Evolutionary conservation across 2,113 vertebrate species (phyloP), one percentile per base, ranked within the genome.

Genomic region (Motacilla alba): DNA sequence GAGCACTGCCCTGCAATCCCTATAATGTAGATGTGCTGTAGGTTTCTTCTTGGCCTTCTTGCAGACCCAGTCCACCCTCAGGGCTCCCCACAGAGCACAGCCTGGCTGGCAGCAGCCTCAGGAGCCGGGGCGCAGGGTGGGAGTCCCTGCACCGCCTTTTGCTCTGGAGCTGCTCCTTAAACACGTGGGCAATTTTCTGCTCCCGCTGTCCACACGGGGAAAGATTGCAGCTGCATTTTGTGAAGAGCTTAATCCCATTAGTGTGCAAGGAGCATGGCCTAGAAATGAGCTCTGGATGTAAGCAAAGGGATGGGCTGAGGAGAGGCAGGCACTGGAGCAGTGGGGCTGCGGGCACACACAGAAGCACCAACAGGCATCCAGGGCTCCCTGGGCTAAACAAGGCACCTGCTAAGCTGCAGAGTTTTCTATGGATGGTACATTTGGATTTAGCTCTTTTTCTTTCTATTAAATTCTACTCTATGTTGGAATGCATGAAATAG

Each of bases 11-110:
- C 41, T 44, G 13, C 43, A 39, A 3, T 39, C 73, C 44, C 59
- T 12, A 15, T 0, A 0, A 12, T 2, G 9, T 2, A 63, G 18
- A 19, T 28, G 60, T 77, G 72, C 17, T 0, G 0, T 1, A 46
- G 47, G 23, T 62, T 73, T 53, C 44, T 78, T 47, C 47, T 58
- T 7, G 37, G 17, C 58, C 26, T 19, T 35, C 31, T 37, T 46
- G 66, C 63, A 66, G 22, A 30, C 12, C 39, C 33, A 55, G n/a
- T 52, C 13, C 30, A 13, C 30, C 35, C 18, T 43, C 33, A 13
- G 0, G 41, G 81, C 22, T 75, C 19, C 7, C 13, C 30, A 2
- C 22, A 62, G 31, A 4, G 58, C 55, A 18, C 27, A 39, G 6
- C 24, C 44, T 5, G 70, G 52, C 1, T 70, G 89, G 75, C 80